Base-by-base conservation (phyloP, 1,140 invertebrate species). In the Leptoteleia sp. region DNA sequence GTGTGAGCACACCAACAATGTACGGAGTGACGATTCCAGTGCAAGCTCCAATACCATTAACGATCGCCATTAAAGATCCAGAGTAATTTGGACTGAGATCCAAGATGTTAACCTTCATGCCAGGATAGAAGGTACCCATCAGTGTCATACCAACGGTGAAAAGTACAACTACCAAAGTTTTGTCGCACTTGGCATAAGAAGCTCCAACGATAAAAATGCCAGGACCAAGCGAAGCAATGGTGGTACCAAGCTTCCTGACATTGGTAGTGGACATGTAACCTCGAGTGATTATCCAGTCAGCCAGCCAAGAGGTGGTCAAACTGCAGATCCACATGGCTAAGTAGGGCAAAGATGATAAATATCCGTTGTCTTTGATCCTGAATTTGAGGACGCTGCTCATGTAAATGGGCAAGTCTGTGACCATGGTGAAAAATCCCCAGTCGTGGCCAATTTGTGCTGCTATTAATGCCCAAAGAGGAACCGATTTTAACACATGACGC, bases 361-460 rank as follows among this genome's bases (percentile, higher is more conserved):
- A 84, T 1, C 94, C 93, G 68, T 94, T 93, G 77, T 92, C 87
- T 79, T 92, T 93, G 37, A 97, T 94, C 75, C 95, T 93, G 86
- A 96, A 97, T 19, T 95, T 93, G 5, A 98, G 89, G 1, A 97
- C 94, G 84, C 95, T 93, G 68, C 93, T 93, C 93, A 99, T 95
- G 88, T 97, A 99, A 91, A 95, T 96, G 1, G 97, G 97, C 11
- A 99, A 89, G 85, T 97, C 95, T 3, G 96, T 97, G 0, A 98
- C 93, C 92, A 98, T 95, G 1, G 96, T 98, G 84, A 98, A 98
- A 86, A 97, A 96, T 22, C 95, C 96, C 96, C 96, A 98, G 88
- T 98, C 96, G 88, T 97, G 95, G 12, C 95, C 95, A 81, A 96
- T 91, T 79, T 92, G 88, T 8, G 96, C 94, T 45, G 91, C 90